A percentile compares a stretch with the other conserved stretches of the same genome.
These are phyloP conservation scores for Pissodes strobi DNA, from an alignment of 1,140 invertebrate species.

Conservation along the genomic window DNA sequence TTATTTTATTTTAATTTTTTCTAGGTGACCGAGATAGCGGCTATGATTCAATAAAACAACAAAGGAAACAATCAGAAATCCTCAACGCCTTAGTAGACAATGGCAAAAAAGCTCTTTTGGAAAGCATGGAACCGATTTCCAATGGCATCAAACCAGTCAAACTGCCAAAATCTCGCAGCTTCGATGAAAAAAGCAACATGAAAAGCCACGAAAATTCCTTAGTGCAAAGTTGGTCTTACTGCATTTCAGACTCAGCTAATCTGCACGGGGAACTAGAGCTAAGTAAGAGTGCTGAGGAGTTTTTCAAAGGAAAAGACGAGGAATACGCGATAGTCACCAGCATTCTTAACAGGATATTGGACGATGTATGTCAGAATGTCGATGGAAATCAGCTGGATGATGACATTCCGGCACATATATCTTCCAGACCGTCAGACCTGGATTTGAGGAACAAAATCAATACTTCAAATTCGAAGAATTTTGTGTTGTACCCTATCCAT, in stretches of 20 bases:
- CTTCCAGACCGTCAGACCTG: slow-evolving; percentile 40
- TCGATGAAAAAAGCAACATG: slow-evolving; percentile 50
- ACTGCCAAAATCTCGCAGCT: slow-evolving; percentile 53
- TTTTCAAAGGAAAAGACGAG: slow-evolving; percentile 47
- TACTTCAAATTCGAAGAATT: slow-evolving; percentile 51
- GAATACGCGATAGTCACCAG: slow-evolving; percentile 42
- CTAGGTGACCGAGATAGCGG: slow-evolving; percentile 43
- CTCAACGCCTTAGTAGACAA: slow-evolving; percentile 34
- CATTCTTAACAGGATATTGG: slow-evolving; percentile 49
- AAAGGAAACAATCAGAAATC: slow-evolving; percentile 32
- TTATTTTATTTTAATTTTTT: too few relatives aligned
- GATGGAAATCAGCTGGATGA: slow-evolving; percentile 23
- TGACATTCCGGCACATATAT: not conserved
- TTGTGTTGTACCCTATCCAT: slow-evolving; percentile 75
- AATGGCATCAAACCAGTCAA: slow-evolving; percentile 52
- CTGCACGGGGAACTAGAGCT: slow-evolving; percentile 48
- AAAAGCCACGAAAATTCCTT: slow-evolving; percentile 45
- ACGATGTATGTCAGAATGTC: slow-evolving; percentile 45
- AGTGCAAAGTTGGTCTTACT: slow-evolving; percentile 54
- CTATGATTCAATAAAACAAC: slow-evolving; percentile 39
- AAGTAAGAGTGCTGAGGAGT: slow-evolving; percentile 53
- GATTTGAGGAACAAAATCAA: slow-evolving; percentile 47
- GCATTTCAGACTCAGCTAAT: slow-evolving; percentile 50
- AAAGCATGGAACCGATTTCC: slow-evolving; percentile 50
- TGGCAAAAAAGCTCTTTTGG: slow-evolving; percentile 38